Base-by-base conservation (phyloP, 1,140 invertebrate genomes). In the Drosophila subpulchrella region DNA sequence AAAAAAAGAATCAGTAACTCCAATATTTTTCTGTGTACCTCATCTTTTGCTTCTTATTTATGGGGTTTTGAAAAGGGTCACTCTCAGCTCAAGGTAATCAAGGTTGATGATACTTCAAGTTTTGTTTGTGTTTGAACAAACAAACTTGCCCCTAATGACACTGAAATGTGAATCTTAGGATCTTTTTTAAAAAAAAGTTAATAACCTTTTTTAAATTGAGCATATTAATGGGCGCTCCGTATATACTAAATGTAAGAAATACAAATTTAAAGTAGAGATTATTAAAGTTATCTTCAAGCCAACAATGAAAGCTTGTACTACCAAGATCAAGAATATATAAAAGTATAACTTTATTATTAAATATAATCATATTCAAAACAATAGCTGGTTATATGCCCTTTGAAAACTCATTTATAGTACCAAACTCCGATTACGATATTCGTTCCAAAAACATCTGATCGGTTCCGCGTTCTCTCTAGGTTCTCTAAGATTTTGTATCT, bases 121-220 rank as follows among this genome's bases (percentile, higher is more conserved):
- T 62, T 81, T 66, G 46, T 81, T 42, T 58, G 50, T 60, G 63
- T 63, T 81, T 65, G 50, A 38, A 7, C 42, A 76, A 79, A 75
- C 74, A 75, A 50, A 75, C 34, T 73, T 88, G 75, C 53, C 84
- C 83, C 50, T 83, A 88, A 86, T 86, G 83, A 73, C 63, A 61
- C 51, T 46, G 11, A 47, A 50, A 67, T 65, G 20, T 2, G 46
- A 66, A 42, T 41, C 36, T 38, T 36, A 34, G 24, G 7, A 27
- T 42, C 11, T 20, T 2, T 24, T 2, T 24, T 42, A 39, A 20
- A 42, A 62, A 20, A 7, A 2, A 59, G 60, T 41, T 59, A 58
- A 58, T 32, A 20, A 4, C 11, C n/a, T 6, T 11, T 62, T 59
- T 24, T 12, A 13, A 55, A 54, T 62, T 24, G 20, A 58, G 59